phyloP scores from a whole-genome alignment of 2,113 vertebrate genomes.

The Opisthocomus hoazin region DNA sequence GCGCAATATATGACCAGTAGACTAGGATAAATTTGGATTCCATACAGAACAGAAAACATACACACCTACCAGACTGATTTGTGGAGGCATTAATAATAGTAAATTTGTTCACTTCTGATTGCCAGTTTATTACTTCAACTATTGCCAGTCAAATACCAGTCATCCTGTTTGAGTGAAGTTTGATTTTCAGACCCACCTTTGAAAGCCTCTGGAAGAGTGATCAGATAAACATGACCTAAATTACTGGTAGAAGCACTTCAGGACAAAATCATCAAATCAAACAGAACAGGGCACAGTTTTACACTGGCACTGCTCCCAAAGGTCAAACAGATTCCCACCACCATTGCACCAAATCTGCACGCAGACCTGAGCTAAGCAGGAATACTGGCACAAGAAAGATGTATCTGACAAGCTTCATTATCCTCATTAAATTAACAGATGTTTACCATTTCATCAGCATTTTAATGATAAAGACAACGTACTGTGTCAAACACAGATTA shows the following conservation, averaged over 20 bases:
- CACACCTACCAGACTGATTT: neutral
- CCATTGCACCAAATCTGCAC: slow-evolving; percentile 55
- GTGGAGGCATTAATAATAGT: neutral
- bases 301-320: neutral
- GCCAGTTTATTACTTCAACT: neutral
- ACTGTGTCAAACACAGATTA: slow-evolving; percentile 47
- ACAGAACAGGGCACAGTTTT: neutral
- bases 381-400: neutral
- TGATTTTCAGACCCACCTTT: neutral
- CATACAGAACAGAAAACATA: neutral
- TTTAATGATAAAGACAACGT: slow-evolving; percentile 59
- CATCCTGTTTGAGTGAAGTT: neutral
- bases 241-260: neutral
- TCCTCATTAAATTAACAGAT: slow-evolving; percentile 62
- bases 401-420: slow-evolving; percentile 50
- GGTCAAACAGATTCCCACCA: neutral
- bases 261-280: neutral
- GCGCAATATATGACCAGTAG: neutral
- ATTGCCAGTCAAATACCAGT: neutral
- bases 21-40: neutral
- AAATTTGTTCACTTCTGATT: neutral
- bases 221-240: neutral
- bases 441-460: slow-evolving; percentile 73
- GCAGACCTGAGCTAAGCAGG: slow-evolving; percentile 35
- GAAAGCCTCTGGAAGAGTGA: neutral